A percentile compares a stretch with the other conserved stretches of the same genome.
phyloP scores from a whole-genome alignment of 2,113 vertebrate species.

The Probosciger aterrimus region DNA sequence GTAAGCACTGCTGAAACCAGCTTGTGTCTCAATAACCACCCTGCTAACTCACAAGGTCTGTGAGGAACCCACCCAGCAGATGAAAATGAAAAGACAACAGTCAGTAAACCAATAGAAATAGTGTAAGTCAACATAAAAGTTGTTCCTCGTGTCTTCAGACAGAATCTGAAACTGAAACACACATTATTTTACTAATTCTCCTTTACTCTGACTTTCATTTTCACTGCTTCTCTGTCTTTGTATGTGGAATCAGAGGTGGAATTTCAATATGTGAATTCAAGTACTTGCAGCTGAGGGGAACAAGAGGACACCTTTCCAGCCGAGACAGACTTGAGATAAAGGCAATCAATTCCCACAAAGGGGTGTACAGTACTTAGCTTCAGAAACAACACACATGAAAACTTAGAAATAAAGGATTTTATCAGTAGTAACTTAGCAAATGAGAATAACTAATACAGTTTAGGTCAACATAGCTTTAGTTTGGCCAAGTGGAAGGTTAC shows the following conservation, averaged over 20 bases:
- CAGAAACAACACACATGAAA: not conserved
- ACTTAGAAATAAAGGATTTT: not conserved
- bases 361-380: not conserved
- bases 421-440: not conserved
- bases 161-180: not conserved
- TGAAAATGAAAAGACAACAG: not conserved
- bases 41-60: not conserved
- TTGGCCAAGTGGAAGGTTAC: not conserved
- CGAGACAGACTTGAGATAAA: not conserved
- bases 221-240: not conserved
- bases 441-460: not conserved
- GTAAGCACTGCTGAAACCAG: not conserved
- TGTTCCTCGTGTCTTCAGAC: not conserved
- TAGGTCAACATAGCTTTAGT: not conserved
- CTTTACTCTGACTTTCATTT: not conserved
- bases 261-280: not conserved
- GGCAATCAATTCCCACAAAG: not conserved
- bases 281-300: not conserved
- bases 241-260: not conserved
- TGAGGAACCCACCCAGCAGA: not conserved
- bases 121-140: not conserved
- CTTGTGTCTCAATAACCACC: not conserved
- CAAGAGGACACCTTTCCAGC: not conserved
- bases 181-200: not conserved
- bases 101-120: not conserved